These are phyloP conservation scores for Zophobas atratus DNA, from an alignment of 1,140 invertebrate genomes.

Conservation along the genomic window DNA sequence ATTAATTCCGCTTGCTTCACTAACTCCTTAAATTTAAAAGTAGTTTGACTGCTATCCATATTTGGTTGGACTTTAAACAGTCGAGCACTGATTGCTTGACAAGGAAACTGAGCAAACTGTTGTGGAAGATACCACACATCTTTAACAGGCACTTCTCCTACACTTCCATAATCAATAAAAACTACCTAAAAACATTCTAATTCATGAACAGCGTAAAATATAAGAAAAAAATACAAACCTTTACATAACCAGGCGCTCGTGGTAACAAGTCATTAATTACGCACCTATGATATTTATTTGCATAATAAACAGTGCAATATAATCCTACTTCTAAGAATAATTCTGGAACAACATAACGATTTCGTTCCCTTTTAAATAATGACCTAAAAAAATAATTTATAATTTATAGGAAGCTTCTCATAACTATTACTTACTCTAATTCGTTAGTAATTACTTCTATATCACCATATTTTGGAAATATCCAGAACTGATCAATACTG, in stretches of 20 bases:
- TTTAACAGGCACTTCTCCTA: conserved; percentile 46
- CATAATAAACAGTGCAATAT: conserved; percentile 56
- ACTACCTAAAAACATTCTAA: conserved; percentile 52
- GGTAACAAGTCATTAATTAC: conserved; percentile 52
- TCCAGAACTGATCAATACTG: conserved; percentile 62
- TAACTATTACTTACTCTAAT: conserved; percentile 51
- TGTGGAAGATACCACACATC: conserved; percentile 57
- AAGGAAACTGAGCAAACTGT: conserved; percentile 55
- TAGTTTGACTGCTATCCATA: conserved; percentile 42
- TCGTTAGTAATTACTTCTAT: conserved; percentile 59
- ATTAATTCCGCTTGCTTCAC: conserved; percentile 46
- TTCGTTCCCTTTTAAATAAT: conserved; percentile 44
- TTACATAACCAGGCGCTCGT: conserved; percentile 46
- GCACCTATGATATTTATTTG: conserved; percentile 59
- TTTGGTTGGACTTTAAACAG: conserved; percentile 55
- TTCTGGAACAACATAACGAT: conserved; percentile 48
- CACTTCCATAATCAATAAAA: conserved; percentile 62
- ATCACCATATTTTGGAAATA: conserved; percentile 47
- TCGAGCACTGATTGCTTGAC: conserved; percentile 60
- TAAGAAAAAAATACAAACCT: conserved; percentile 51
- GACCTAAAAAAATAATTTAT: conserved; percentile 44
- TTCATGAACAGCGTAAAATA: background rate
- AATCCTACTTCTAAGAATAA: conserved; percentile 52
- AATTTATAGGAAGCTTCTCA: background rate
- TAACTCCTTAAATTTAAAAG: conserved; percentile 50